Base-by-base conservation (phyloP, 2,888 invertebrate genomes). In the Phorcus lineatus region DNA sequence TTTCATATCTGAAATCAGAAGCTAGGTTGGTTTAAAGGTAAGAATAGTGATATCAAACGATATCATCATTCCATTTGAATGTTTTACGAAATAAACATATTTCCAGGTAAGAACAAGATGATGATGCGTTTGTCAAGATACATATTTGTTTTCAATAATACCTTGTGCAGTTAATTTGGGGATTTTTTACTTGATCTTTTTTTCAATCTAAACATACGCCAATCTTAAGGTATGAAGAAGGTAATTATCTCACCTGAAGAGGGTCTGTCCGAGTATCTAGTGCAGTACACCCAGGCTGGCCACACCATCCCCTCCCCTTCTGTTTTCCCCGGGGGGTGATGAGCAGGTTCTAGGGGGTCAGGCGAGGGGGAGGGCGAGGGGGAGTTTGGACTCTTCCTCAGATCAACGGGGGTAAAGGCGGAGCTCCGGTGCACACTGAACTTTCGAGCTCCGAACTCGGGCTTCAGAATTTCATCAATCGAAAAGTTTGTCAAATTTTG, bases 201-300 rank as follows among this genome's bases (percentile, higher is more conserved):
- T 36, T 36, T 4, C 2, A 36, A 7, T 36, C 7, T 7, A 36
- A 7, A 36, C 36, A 36, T 4, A 36, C 36, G 2, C 7, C 4
- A 36, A 36, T 7, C 36, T 36, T 4, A 36, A 36, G 47, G 47
- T 47, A 47, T 1, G 11, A 47, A 47, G 1, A 47, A 6, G 47
- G 47, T 11, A 47, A 47, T 47, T 6, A 1, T 19, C 47, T 89
- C 87, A 94, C 94, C 94, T 84, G 94, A 93, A 52, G 94, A 94
- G 3, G 95, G 94, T 80, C 95, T 86, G 89, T 94, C 94, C 24
- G 94, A 94, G 93, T 98, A 98, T 92, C 98, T 95, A 3, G 98
- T 98, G 94, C 98, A 98, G 94, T 97, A 98, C 80, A 99, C 97
- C 98, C 98, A 98, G 2, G 98, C 98, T 0, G 98, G 98, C 96